Evolutionary conservation across 1,140 invertebrate genomes (phyloP).

Genomic region (Apis dorsata): DNA sequence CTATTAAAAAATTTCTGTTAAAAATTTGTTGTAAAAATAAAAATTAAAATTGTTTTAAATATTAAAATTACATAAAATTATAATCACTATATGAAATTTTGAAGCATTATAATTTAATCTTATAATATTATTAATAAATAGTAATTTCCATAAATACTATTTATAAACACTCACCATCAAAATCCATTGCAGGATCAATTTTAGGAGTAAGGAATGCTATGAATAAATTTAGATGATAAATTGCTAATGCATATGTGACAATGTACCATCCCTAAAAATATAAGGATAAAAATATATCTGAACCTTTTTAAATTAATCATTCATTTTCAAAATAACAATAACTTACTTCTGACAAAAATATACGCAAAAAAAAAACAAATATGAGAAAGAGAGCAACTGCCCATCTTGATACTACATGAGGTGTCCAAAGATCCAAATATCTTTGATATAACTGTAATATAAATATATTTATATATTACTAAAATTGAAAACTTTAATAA

Average conservation of each 20-base stretch:
- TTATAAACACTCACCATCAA: slow-evolving; percentile 86
- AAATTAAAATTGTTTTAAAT: not conserved
- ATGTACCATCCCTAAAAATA: slow-evolving; percentile 98
- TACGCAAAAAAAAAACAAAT: slow-evolving; percentile 74
- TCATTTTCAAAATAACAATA: too few species aligned
- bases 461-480: not conserved
- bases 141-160: not conserved
- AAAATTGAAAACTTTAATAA: not conserved
- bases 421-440: slow-evolving; percentile 77
- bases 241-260: slow-evolving; percentile 98
- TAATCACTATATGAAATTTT: not conserved
- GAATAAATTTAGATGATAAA: slow-evolving; percentile 99
- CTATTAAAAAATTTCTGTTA: slow-evolving; percentile 67
- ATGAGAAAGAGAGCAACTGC: slow-evolving; percentile 70
- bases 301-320: not conserved
- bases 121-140: not conserved
- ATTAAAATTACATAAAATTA: not conserved
- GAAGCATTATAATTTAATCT: not conserved
- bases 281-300: not conserved
- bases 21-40: not conserved
- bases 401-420: slow-evolving; percentile 76
- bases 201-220: slow-evolving; percentile 99
- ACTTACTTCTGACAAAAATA: slow-evolving; percentile 72
- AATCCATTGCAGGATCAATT: slow-evolving; percentile 97
- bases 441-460: slow-evolving; percentile 76